Conservation (phyloP, 2,888 invertebrate genomes). For the Leptogaster cylindrica region DNA sequence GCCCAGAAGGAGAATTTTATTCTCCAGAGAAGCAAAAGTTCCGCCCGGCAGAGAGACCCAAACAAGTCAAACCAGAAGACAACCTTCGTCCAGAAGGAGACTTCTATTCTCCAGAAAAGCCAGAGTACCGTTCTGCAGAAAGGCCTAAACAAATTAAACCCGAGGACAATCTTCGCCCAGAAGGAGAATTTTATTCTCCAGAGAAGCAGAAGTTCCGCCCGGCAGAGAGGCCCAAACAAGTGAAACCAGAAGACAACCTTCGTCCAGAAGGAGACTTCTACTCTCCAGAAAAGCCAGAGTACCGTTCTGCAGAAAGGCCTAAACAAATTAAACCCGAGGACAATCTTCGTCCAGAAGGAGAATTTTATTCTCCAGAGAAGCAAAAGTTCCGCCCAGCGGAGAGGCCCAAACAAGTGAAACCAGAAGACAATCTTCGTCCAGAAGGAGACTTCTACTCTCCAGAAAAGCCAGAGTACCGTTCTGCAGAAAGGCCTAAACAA, state of each 20-base stretch:
- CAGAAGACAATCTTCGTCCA: constrained; percentile 65
- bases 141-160: constrained; percentile 60
- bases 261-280: constrained; percentile 62
- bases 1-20: constrained; percentile 62
- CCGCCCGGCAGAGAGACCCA: constrained; percentile 56
- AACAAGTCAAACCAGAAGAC: constrained; percentile 64
- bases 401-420: constrained; percentile 61
- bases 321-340: constrained; percentile 63
- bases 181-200: constrained; percentile 63
- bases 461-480: constrained; percentile 40
- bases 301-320: constrained; percentile 63
- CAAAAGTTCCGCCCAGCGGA: constrained; percentile 56
- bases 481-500: constrained; percentile 40
- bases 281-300: constrained; percentile 55
- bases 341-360: constrained; percentile 62
- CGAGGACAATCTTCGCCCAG: constrained; percentile 64
- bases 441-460: constrained; percentile 60
- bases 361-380: constrained; percentile 59
- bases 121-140: constrained; percentile 60
- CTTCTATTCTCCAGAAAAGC: constrained; percentile 61
- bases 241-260: constrained; percentile 63
- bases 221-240: constrained; percentile 51
- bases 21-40: constrained; percentile 55
- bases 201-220: constrained; percentile 57
- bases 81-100: constrained; percentile 64